Base-by-base conservation (phyloP, 2,888 invertebrate genomes). In the Elegia similella region DNA sequence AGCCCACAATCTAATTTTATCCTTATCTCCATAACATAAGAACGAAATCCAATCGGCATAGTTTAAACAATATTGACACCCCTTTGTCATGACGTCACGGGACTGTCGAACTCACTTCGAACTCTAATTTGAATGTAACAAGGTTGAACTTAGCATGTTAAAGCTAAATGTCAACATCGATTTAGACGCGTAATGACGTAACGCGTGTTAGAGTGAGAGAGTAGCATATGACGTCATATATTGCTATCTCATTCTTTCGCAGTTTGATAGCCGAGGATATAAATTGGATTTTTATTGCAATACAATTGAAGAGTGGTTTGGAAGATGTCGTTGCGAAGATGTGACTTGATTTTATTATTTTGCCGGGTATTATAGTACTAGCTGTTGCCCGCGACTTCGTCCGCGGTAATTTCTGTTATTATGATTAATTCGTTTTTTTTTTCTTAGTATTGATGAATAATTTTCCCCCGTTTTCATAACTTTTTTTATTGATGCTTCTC, bases 101-200 rank as follows among this genome's bases (percentile, higher is more conserved):
- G 29, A 42, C 6, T 43, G 30, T 42, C 17, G 16, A 32, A 55
- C 44, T 57, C 57, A 70, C 69, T 65, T 47, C 12, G 16, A 15
- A 56, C 58, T 48, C 42, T 65, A 59, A n/a, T 0, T 0, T 1
- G 0, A 34, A 7, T 0, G 7, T 0, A 16, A 57, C 62, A 66
- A 30, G 46, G 57, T 52, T 52, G 47, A 34, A 59, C 58, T 47
- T 65, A 23, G 17, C 32, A 34, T 12, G 32, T 6, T 0, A 62
- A 58, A 42, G 43, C 44, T 57, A 65, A 68, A 42, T 48, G 48
- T 56, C 56, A 48, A 16, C 47, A 56, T 56, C 48, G 56, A 56
- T 56, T 56, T 42, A 23, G 42, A 42, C 15, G 10, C 29, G 42
- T 38, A 29, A 47, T 56, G 56, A 56, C 56, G 56, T 56, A 56